Percentiles rank a stretch among this genome's conserved stretches.
Evolutionary conservation across 1,140 invertebrate genomes (phyloP).

Genomic region (Lucilia sericata): DNA sequence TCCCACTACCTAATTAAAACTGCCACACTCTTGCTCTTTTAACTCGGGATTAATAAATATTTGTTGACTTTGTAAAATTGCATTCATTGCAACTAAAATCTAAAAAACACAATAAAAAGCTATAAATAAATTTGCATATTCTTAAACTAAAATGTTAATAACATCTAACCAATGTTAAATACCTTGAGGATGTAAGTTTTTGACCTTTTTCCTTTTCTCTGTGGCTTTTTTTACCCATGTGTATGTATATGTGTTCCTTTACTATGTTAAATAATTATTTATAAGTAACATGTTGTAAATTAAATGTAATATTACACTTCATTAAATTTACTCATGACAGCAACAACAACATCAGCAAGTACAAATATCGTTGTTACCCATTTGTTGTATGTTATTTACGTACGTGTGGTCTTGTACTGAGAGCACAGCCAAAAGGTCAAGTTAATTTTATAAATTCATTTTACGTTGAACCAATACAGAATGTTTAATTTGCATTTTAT

Average conservation of each 20-base stretch:
- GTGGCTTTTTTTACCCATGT: background rate
- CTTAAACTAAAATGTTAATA: background rate
- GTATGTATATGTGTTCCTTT: background rate
- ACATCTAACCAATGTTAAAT: background rate
- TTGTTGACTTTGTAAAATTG: too few species aligned
- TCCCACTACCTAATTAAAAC: too few species aligned
- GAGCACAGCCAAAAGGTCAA: background rate
- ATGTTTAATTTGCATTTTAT: slow-evolving; percentile 39
- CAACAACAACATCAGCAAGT: background rate
- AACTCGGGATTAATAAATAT: too few species aligned
- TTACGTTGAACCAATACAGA: slow-evolving; percentile 9
- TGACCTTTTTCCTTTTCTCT: background rate
- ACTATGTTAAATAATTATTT: background rate
- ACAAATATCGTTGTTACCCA: background rate
- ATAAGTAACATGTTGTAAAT: slow-evolving; percentile 21
- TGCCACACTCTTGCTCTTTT: too few species aligned
- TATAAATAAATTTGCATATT: background rate
- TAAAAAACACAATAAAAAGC: too few species aligned
- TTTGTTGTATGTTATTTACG: background rate
- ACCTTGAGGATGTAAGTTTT: background rate
- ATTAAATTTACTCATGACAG: slow-evolving; percentile 1
- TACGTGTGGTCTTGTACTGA: background rate
- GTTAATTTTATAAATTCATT: slow-evolving; percentile 28
- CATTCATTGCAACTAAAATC: too few species aligned
- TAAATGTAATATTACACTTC: slow-evolving; percentile 21